A percentile compares a stretch with the other conserved stretches of the same genome.
Conservation (phyloP, 2,888 invertebrate genomes). For the Neocrepidodera transversa region DNA sequence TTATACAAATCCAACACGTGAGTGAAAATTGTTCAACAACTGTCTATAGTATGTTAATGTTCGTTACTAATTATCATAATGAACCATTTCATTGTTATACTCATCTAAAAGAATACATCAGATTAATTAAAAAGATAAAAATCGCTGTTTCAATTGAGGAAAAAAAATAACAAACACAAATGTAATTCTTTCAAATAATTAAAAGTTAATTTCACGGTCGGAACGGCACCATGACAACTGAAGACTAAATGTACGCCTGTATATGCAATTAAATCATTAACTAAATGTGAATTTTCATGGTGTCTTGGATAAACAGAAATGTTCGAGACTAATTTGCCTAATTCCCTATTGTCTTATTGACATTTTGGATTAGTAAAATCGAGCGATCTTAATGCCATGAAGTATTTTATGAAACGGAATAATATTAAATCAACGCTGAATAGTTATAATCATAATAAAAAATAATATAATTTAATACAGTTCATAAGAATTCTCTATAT, state of each 20-base stretch:
- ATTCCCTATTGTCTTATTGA: constrained; percentile 47
- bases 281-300: constrained; percentile 56
- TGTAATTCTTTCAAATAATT: constrained; percentile 53
- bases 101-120: constrained; percentile 27
- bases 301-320: constrained; percentile 45
- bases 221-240: constrained; percentile 49
- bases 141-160: constrained; percentile 43
- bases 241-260: constrained; percentile 44
- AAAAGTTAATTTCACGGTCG: constrained; percentile 58
- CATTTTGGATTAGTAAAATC: constrained; percentile 37
- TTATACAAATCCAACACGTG: too few species aligned
- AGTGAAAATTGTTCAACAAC: too few species aligned
- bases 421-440: too few species aligned
- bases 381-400: constrained; percentile 24
- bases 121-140: constrained; percentile 42
- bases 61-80: constrained; percentile 22
- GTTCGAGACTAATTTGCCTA: constrained; percentile 51
- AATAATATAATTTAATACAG: too few species aligned
- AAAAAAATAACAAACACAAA: constrained; percentile 47
- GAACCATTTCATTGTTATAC: constrained; percentile 28
- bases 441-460: too few species aligned
- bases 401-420: too few species aligned
- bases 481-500: too few species aligned
- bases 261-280: constrained; percentile 57
- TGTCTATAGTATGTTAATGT: constrained; percentile 21